Evolutionary conservation across 2,888 invertebrate genomes (phyloP).

Genomic region (Tuberolachnus salignus): DNA sequence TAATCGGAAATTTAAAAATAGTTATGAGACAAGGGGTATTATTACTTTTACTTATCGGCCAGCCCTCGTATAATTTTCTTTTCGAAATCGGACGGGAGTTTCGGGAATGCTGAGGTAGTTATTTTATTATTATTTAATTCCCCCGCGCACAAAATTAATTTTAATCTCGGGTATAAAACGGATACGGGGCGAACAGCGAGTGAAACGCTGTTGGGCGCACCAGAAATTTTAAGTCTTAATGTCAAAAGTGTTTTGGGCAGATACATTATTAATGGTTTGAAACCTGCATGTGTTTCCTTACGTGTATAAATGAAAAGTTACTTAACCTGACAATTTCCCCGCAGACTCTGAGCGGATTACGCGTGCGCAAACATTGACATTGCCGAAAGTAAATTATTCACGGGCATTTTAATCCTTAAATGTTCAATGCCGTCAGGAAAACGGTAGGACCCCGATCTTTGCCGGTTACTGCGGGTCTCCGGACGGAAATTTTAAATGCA

Average conservation of each 20-base stretch:
- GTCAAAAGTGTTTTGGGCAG: slow-evolving; percentile 11
- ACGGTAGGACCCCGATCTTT: not conserved
- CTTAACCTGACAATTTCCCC: slow-evolving; percentile 6
- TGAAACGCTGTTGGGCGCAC: not conserved
- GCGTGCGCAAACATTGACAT: slow-evolving; percentile 35
- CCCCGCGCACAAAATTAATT: slow-evolving; percentile 6
- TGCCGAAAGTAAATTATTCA: slow-evolving; percentile 37
- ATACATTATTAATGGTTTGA: slow-evolving; percentile 33
- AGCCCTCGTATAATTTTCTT: too few relatives aligned
- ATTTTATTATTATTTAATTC: slow-evolving; percentile 36
- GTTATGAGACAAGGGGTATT: too few relatives aligned
- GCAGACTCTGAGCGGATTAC: not conserved
- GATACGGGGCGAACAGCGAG: not conserved
- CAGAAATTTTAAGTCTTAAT: slow-evolving; percentile 12
- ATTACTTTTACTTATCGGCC: too few relatives aligned
- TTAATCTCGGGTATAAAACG: not conserved
- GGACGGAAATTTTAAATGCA: not conserved
- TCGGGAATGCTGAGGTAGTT: too few relatives aligned
- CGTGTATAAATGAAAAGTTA: slow-evolving; percentile 29
- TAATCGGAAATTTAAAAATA: too few relatives aligned
- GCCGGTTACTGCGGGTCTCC: not conserved
- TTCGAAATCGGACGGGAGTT: too few relatives aligned
- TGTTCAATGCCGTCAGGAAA: slow-evolving; percentile 15
- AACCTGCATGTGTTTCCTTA: slow-evolving; percentile 20
- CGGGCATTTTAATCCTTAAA: not conserved